Conservation (phyloP, 2,113 vertebrate species). For the Australoheros scitulus region DNA sequence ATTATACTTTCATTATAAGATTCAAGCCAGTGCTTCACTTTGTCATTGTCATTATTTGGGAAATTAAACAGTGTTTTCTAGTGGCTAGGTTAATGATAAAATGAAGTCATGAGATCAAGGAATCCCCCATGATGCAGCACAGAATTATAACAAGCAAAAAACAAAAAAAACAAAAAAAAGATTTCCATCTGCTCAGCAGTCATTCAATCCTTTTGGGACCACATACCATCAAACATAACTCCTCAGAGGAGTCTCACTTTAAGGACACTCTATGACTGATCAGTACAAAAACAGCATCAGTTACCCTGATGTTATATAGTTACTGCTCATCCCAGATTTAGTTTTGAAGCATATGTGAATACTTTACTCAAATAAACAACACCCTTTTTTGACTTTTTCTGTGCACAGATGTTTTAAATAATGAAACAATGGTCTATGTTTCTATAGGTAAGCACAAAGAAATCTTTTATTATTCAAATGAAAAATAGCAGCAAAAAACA, state of each 20-base stretch:
- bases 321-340: background rate
- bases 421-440: too few species aligned
- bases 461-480: background rate
- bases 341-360: background rate
- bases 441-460: too few species aligned
- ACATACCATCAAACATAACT: constrained; percentile 3
- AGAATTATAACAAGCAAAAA: constrained; percentile 6
- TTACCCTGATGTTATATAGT: background rate
- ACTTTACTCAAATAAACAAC: background rate
- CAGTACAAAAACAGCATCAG: background rate
- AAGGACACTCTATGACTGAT: background rate
- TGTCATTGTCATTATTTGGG: background rate
- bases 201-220: background rate
- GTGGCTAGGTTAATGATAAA: constrained; percentile 12
- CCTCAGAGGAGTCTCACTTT: background rate
- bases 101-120: constrained; percentile 11
- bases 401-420: background rate
- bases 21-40: background rate
- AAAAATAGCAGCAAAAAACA: background rate
- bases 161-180: background rate
- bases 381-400: background rate
- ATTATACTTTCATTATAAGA: background rate
- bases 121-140: background rate
- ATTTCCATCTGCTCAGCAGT: constrained; percentile 30
- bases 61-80: constrained; percentile 8